Conservation (phyloP, 2,797 vertebrate genomes). For the Tadarida brasiliensis region DNA sequence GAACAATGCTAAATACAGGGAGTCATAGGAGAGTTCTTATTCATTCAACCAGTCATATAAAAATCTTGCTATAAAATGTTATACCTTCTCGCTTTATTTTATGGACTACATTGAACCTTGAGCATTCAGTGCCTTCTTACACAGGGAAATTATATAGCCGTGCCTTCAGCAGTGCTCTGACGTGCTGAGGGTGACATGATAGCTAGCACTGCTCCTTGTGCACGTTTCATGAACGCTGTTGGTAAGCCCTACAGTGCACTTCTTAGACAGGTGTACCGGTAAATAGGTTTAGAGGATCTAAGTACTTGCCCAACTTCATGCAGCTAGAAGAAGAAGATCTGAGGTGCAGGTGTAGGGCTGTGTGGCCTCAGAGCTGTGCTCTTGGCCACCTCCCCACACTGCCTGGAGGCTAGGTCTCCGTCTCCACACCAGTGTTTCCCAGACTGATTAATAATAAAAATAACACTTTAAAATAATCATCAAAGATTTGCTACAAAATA, state of each 20-base stretch:
- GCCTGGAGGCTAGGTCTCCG: neutral
- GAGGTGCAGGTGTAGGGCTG: neutral
- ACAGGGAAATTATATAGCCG: neutral
- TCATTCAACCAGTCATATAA: neutral
- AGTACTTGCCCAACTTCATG: neutral
- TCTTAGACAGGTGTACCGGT: neutral
- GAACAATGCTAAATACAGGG: neutral
- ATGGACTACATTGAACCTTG: neutral
- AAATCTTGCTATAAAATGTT: constrained; percentile 12
- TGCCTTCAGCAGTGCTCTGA: neutral
- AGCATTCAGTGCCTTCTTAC: neutral
- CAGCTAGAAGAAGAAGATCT: neutral
- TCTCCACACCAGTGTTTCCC: neutral
- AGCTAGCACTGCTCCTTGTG: neutral
- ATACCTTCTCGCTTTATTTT: constrained; percentile 9
- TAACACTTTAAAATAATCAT: neutral
- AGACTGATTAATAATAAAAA: neutral
- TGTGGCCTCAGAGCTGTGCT: neutral
- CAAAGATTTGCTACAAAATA: neutral
- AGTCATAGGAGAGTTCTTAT: neutral
- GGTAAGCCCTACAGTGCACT: neutral
- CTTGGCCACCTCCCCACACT: neutral
- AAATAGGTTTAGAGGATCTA: neutral
- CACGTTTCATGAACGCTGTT: neutral
- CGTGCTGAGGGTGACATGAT: neutral